Evolutionary conservation across 2,888 invertebrate species (phyloP).

Genomic region (Hoplodrina ambigua): DNA sequence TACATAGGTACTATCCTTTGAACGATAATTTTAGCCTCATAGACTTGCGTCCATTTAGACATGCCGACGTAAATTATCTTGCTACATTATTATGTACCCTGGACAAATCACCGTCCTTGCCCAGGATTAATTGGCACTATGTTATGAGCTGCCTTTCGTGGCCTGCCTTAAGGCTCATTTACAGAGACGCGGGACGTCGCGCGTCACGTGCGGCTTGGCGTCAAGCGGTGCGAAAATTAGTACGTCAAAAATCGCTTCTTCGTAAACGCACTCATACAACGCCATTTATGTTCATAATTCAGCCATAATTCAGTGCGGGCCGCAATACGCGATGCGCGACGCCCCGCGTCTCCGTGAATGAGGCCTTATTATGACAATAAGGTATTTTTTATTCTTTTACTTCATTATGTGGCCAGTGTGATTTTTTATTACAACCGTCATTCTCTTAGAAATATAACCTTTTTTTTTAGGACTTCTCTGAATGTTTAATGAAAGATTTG

Average conservation of each 20-base stretch:
- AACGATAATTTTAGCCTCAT: not conserved
- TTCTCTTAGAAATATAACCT: slow-evolving; percentile 33
- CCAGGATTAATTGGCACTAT: slow-evolving; percentile 66
- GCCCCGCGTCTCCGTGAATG: no score
- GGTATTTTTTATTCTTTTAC: slow-evolving; percentile 24
- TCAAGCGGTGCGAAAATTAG: no score
- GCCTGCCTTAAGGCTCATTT: no score
- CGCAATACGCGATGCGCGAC: no score
- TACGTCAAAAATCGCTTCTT: no score
- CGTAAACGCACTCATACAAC: no score
- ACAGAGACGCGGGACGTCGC: no score
- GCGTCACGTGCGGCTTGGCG: no score
- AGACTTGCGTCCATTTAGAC: not conserved
- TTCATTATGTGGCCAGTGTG: slow-evolving; percentile 60
- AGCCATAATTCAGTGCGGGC: no score
- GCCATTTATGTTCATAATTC: no score
- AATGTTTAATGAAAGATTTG: slow-evolving; percentile 37
- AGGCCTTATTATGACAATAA: slow-evolving; percentile 61
- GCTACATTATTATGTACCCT: slow-evolving; percentile 15
- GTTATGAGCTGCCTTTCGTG: slow-evolving; percentile 37
- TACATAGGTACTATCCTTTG: slow-evolving; percentile 7
- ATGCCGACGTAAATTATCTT: not conserved
- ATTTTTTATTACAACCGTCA: slow-evolving; percentile 48
- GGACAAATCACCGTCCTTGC: slow-evolving; percentile 23
- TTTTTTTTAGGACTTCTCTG: slow-evolving; percentile 27